Percentiles rank a stretch among this genome's conserved stretches.
Evolutionary conservation across 2,797 vertebrate species (phyloP).

Genomic region (Acanthurus tractus): DNA sequence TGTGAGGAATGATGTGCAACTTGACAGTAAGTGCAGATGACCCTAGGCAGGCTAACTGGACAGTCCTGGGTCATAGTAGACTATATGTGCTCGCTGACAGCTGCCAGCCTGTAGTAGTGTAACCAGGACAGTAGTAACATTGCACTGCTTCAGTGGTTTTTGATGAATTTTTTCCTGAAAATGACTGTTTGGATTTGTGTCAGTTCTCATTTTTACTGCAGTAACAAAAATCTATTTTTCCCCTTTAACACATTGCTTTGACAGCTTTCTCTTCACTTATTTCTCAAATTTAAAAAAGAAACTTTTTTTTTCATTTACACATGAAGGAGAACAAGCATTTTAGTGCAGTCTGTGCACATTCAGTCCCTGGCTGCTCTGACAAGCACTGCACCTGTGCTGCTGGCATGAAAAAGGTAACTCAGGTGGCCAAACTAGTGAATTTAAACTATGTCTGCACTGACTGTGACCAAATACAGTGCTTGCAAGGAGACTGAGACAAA

Average conservation of each 20-base stretch:
- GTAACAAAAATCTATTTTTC: background rate
- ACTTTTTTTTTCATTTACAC: background rate
- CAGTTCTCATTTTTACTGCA: slow-evolving; percentile 11
- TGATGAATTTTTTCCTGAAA: background rate
- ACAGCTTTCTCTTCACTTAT: background rate
- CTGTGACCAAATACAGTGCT: background rate
- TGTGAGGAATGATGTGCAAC: slow-evolving; percentile 67
- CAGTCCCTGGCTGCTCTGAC: background rate
- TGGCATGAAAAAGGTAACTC: background rate
- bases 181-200: background rate
- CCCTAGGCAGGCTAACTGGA: slow-evolving; percentile 57
- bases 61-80: slow-evolving; percentile 22
- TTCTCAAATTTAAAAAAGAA: slow-evolving; percentile 5
- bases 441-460: background rate
- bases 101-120: slow-evolving; percentile 12
- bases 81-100: slow-evolving; percentile 22
- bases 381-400: slow-evolving; percentile 15
- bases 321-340: background rate
- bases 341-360: background rate
- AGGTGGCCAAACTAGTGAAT: background rate
- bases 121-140: slow-evolving; percentile 6
- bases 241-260: background rate
- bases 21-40: slow-evolving; percentile 50
- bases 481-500: background rate
- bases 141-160: background rate